These are phyloP conservation scores for Thunnus maccoyii DNA, from an alignment of 2,113 vertebrate species.

Conservation along the genomic window DNA sequence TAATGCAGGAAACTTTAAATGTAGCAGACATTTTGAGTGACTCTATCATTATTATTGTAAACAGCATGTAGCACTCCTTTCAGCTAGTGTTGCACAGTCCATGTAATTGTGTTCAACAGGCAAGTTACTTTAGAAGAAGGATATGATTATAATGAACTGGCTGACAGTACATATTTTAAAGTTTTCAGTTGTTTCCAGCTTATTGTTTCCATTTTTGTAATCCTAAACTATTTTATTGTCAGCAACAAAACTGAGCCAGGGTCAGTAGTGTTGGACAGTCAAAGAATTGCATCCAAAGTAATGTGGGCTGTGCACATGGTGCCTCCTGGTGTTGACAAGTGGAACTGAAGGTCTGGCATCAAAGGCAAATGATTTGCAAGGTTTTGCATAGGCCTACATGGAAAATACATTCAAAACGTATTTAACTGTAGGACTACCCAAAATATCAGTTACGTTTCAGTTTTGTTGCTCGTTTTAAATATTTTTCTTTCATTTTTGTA, in stretches of 20 bases:
- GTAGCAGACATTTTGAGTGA: conserved; percentile 67
- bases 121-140: conserved; percentile 15
- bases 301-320: conserved; percentile 36
- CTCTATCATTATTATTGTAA: conserved; percentile 40
- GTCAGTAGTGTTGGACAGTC: conserved; percentile 18
- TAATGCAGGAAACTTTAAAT: conserved; percentile 63
- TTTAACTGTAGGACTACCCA: conserved; percentile 46
- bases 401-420: conserved; percentile 46
- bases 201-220: conserved; percentile 45
- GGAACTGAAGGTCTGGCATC: conserved; percentile 32
- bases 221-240: conserved; percentile 39
- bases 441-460: conserved; percentile 51
- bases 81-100: conserved; percentile 30
- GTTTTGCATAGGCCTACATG: conserved; percentile 30
- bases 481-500: conserved; percentile 25
- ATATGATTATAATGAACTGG: conserved; percentile 26
- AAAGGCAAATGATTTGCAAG: conserved; percentile 25
- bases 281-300: conserved; percentile 27
- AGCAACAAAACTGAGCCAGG: conserved; percentile 35
- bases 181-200: conserved; percentile 25
- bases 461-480: conserved; percentile 31
- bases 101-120: conserved; percentile 26
- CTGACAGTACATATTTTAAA: conserved; percentile 30
- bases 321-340: conserved; percentile 64
- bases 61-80: conserved; percentile 30